phyloP scores from a whole-genome alignment of 2,797 vertebrate genomes.

The Danio tinwini region DNA sequence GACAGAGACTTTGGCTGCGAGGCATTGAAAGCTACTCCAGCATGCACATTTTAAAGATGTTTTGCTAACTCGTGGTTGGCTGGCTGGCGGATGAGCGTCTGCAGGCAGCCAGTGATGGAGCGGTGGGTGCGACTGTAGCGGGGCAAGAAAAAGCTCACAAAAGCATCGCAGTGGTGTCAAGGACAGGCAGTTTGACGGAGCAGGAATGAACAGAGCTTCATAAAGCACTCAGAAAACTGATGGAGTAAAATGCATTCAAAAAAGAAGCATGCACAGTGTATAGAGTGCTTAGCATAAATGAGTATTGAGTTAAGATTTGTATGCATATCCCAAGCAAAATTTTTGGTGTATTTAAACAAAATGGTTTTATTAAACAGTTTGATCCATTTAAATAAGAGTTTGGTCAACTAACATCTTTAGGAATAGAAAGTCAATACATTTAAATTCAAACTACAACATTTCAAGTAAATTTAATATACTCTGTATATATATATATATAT shows the following conservation, averaged over 20 bases:
- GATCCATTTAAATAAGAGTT: too few relatives aligned
- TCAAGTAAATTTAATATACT: too few relatives aligned
- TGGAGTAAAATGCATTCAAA: background rate
- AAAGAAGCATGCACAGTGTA: background rate
- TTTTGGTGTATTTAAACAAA: too few relatives aligned
- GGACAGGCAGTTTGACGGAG: conserved; percentile 44
- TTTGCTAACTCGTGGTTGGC: conserved; percentile 43
- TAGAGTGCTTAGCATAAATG: too few relatives aligned
- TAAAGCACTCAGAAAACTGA: conserved; percentile 4
- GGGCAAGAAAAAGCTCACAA: conserved; percentile 50
- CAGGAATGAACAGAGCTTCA: conserved; percentile 12
- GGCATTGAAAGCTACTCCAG: conserved; percentile 53
- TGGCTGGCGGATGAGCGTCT: conserved; percentile 19
- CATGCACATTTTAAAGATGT: conserved; percentile 47
- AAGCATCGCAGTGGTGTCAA: conserved; percentile 49
- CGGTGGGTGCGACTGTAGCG: conserved; percentile 53
- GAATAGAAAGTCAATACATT: too few relatives aligned
- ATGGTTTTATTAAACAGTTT: too few relatives aligned
- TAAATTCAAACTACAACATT: too few relatives aligned
- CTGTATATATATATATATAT: too few relatives aligned
- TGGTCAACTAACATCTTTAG: too few relatives aligned
- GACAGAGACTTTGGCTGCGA: conserved; percentile 37
- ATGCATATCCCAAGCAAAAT: too few relatives aligned
- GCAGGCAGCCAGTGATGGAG: conserved; percentile 33
- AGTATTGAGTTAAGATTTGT: too few relatives aligned